Percentiles rank a stretch among this genome's conserved stretches.
Conservation (phyloP, 2,113 vertebrate species). For the Clarias macrocephalus region DNA sequence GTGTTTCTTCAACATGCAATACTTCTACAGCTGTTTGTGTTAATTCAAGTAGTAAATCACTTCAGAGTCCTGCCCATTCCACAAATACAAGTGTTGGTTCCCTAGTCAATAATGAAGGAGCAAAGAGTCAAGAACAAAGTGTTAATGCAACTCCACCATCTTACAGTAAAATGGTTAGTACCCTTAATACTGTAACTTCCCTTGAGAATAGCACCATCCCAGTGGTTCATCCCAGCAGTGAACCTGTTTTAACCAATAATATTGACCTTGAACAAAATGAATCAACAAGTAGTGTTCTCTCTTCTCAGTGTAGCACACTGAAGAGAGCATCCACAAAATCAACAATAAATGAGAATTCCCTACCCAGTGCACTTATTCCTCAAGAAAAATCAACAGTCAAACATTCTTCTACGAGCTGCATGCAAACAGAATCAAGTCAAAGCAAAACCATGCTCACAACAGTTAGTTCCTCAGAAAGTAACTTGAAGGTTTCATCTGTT, state of each 20-base stretch:
- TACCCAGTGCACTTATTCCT: not conserved
- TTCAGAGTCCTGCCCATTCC: conserved; percentile 38
- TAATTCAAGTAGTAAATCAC: conserved; percentile 40
- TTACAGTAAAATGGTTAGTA: conserved; percentile 19
- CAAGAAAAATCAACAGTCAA: conserved; percentile 50
- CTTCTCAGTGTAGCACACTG: conserved; percentile 39
- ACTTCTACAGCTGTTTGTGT: conserved; percentile 29
- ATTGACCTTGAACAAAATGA: conserved; percentile 20
- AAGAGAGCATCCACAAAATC: conserved; percentile 12
- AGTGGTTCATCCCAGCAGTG: conserved; percentile 25
- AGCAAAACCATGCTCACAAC: conserved; percentile 35
- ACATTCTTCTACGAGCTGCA: conserved; percentile 19
- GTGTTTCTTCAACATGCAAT: conserved; percentile 34
- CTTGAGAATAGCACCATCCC: conserved; percentile 20
- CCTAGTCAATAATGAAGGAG: conserved; percentile 12
- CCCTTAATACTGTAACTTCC: conserved; percentile 27
- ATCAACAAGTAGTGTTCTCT: conserved; percentile 40
- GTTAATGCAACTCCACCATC: conserved; percentile 6
- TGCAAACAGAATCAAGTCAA: conserved; percentile 18
- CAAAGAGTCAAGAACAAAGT: conserved; percentile 20
- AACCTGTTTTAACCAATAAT: conserved; percentile 8
- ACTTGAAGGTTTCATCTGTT: conserved; percentile 45
- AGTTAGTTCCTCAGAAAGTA: conserved; percentile 42
- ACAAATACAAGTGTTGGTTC: conserved; percentile 45
- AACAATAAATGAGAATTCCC: conserved; percentile 20